Evolutionary conservation across 2,888 invertebrate genomes (phyloP), one percentile per base, ranked within the genome.

Genomic region (Unio pictorum): DNA sequence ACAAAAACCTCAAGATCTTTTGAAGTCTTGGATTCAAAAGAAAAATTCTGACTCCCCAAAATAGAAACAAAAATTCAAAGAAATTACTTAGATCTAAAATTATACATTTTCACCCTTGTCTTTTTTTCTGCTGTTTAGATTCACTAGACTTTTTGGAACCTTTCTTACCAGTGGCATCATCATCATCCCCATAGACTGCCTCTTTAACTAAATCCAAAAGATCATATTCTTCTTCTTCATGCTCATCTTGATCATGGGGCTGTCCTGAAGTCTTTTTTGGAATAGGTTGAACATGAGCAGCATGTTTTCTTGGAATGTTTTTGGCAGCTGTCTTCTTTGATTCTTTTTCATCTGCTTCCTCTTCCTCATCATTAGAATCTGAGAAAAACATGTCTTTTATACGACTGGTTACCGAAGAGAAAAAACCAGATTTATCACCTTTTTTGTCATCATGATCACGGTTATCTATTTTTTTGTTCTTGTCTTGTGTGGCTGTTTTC

Each of bases 321-420:
- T 74, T 76, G 5, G 63, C 68, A n/a, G 68, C 66, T 68, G 73
- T 76, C 34, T 75, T 73, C 34, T 65, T 63, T 7, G 66, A 64
- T 57, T 71, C 71, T 57, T 73, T 75, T 5, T 74, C 71, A 6
- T 77, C 77, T 34, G 34, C 45, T 45, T 45, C 11, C 45, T 45
- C 45, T 2, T 45, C 45, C 8, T 45, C 45, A 1, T 45, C 45
- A 45, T 8, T 60, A 45, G 45, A 45, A 59, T 74, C 74, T 61
- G 79, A 75, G 56, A 77, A 23, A 70, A 81, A 75, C 67, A 84
- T 75, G 71, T 82, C 72, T 68, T 82, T 78, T 62, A 81, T 69
- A 68, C 74, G 78, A 61, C 68, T 79, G 64, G 76, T 65, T 55
- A 82, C 71, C 67, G 69, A 72, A 55, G 80, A 76, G 74, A 83